Conservation (phyloP, 2,113 vertebrate genomes). For the Oceanites oceanicus region DNA sequence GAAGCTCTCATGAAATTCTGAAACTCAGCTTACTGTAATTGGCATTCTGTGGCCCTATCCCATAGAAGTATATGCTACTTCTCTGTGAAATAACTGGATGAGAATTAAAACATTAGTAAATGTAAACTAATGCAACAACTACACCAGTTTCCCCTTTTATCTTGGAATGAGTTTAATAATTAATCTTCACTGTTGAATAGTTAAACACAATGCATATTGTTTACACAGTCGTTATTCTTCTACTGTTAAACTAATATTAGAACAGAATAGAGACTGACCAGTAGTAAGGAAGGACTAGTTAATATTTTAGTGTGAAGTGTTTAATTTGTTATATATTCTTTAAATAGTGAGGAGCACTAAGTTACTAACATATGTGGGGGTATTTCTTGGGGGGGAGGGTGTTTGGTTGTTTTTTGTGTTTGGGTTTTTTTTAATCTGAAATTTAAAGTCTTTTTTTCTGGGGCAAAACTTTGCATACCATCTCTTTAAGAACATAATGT, state of each 20-base stretch:
- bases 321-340: neutral
- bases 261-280: neutral
- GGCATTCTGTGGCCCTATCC: neutral
- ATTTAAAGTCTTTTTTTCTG: neutral
- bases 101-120: neutral
- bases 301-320: neutral
- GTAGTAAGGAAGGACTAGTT: neutral
- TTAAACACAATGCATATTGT: slow-evolving; percentile 45
- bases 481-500: neutral
- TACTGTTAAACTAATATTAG: neutral
- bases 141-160: neutral
- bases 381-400: neutral
- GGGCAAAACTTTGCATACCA: neutral
- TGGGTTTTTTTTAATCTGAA: neutral
- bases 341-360: neutral
- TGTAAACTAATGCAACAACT: neutral
- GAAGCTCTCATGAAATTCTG: neutral
- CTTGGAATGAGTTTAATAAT: slow-evolving; percentile 52
- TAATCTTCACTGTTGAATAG: slow-evolving; percentile 51
- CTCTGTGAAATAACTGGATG: neutral
- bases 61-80: neutral
- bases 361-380: neutral
- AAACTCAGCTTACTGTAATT: neutral
- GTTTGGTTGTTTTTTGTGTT: neutral
- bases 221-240: slow-evolving; percentile 10